phyloP scores from a whole-genome alignment of 2,113 vertebrate genomes.

The Oxyruncus cristatus region DNA sequence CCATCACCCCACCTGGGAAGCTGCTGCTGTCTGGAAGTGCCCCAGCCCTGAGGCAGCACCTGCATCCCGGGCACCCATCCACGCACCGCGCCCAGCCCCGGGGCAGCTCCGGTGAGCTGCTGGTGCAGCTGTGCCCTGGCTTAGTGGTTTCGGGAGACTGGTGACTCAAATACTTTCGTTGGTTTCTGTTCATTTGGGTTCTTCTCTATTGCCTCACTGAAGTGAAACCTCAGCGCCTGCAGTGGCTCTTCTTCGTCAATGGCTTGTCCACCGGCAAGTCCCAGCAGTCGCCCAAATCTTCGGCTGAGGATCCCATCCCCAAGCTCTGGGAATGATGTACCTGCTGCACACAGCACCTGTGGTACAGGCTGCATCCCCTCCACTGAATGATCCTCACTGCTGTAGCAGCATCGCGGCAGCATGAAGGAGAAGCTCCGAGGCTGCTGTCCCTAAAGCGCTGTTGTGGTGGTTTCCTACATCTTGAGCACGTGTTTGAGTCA shows the following conservation, averaged over 20 bases:
- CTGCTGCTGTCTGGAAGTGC: background rate
- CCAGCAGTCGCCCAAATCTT: background rate
- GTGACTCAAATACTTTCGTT: slow-evolving; percentile 36
- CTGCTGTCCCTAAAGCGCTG: background rate
- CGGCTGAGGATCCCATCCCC: background rate
- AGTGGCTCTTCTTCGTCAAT: background rate
- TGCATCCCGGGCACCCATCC: rapidly evolving
- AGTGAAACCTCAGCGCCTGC: background rate
- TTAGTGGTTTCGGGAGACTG: background rate
- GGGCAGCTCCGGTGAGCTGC: background rate
- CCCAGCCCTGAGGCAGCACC: rapidly evolving
- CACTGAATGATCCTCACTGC: rapidly evolving
- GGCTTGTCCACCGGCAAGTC: background rate
- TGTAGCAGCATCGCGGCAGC: background rate
- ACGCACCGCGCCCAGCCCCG: rapidly evolving
- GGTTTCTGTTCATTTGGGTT: slow-evolving; percentile 55
- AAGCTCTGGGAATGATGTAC: background rate
- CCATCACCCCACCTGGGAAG: rapidly evolving
- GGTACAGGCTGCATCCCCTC: background rate
- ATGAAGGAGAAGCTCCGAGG: background rate
- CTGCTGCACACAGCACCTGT: no score
- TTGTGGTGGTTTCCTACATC: background rate
- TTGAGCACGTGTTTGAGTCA: background rate
- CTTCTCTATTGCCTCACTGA: slow-evolving; percentile 19
- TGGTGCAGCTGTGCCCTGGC: background rate